Percentiles rank a stretch among this genome's conserved stretches.
Conservation (phyloP, 2,888 invertebrate species). For the Amphipyra berbera region DNA sequence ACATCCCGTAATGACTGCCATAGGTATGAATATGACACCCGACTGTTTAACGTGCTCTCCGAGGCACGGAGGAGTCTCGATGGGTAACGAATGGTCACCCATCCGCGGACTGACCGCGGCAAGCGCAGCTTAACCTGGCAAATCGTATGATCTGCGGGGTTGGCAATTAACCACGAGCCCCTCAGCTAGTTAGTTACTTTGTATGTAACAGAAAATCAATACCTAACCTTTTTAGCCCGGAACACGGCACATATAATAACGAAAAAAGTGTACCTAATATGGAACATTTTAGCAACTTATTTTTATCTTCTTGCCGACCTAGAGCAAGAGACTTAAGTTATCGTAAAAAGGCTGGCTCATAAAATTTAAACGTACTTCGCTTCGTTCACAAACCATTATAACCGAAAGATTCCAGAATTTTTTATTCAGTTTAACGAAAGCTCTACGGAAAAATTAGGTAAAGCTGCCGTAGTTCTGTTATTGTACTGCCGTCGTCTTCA, state of each 20-base stretch:
- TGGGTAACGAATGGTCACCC: too few relatives aligned
- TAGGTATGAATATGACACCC: too few relatives aligned
- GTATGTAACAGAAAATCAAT: too few relatives aligned
- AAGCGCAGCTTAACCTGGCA: too few relatives aligned
- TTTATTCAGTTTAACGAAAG: constrained; percentile 33
- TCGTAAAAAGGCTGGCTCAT: constrained; percentile 45
- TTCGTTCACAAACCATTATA: constrained; percentile 41
- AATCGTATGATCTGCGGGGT: too few relatives aligned
- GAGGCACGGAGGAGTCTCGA: too few relatives aligned
- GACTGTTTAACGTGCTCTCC: too few relatives aligned
- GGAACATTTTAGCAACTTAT: constrained; percentile 33
- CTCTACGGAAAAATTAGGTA: constrained; percentile 30
- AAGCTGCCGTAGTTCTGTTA: constrained; percentile 42
- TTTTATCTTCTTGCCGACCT: constrained; percentile 44
- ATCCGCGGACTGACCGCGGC: too few relatives aligned
- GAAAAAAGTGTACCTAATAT: constrained; percentile 14
- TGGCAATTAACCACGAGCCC: too few relatives aligned
- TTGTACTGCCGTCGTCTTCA: constrained; percentile 38
- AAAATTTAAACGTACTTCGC: constrained; percentile 39
- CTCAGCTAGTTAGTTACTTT: too few relatives aligned
- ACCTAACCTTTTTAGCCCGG: background rate
- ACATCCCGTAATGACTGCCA: too few relatives aligned
- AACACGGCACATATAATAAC: background rate
- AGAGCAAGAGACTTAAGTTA: constrained; percentile 34
- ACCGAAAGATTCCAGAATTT: constrained; percentile 38